Percentiles rank a stretch among this genome's conserved stretches.
phyloP scores from a whole-genome alignment of 1,140 invertebrate genomes.

The Cydia fagiglandana region DNA sequence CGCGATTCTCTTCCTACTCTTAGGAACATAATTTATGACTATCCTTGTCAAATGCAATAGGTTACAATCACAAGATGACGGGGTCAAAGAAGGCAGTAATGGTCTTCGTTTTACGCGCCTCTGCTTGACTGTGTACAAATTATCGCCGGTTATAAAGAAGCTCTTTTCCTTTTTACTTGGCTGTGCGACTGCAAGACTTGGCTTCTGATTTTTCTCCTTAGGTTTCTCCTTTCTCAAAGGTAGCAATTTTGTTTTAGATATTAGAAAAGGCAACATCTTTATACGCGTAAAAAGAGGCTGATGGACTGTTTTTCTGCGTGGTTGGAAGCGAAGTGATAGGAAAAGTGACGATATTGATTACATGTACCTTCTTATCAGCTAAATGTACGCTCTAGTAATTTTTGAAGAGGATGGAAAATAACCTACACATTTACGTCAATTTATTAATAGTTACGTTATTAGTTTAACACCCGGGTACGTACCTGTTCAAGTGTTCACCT shows the following conservation, averaged over 20 bases:
- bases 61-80: slow-evolving; percentile 55
- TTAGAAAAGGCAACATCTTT: slow-evolving; percentile 62
- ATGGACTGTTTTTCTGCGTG: not conserved
- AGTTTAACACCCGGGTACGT: not conserved
- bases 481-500: not conserved
- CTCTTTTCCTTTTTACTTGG: slow-evolving; percentile 43
- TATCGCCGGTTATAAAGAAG: slow-evolving; percentile 48
- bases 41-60: slow-evolving; percentile 64
- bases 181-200: not conserved
- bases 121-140: slow-evolving; percentile 44
- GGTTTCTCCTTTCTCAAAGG: slow-evolving; percentile 53
- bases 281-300: not conserved
- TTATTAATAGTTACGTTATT: not conserved
- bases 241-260: slow-evolving; percentile 64
- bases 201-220: slow-evolving; percentile 43
- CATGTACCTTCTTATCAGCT: slow-evolving; percentile 40
- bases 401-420: slow-evolving; percentile 41
- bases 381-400: slow-evolving; percentile 52
- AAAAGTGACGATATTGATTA: slow-evolving; percentile 46
- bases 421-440: slow-evolving; percentile 29
- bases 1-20: slow-evolving; percentile 56
- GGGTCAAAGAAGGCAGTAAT: slow-evolving; percentile 42
- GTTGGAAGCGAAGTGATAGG: not conserved
- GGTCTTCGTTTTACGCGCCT: slow-evolving; percentile 49
- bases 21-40: slow-evolving; percentile 60